Conservation (phyloP, 2,797 vertebrate species). For the Clarias pachynema region DNA sequence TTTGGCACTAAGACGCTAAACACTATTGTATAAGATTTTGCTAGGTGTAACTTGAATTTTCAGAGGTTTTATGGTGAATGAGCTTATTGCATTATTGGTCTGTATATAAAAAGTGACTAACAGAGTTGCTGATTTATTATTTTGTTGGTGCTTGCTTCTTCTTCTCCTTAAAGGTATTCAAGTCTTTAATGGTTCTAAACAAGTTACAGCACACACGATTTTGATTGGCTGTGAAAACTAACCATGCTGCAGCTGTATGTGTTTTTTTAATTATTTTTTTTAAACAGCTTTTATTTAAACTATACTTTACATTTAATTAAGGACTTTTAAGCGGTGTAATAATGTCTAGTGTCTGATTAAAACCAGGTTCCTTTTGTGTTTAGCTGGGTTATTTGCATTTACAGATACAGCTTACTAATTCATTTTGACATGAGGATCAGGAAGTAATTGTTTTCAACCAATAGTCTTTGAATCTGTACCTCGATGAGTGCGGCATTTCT, state of each 20-base stretch:
- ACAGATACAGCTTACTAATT: not conserved
- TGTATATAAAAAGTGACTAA: constrained; percentile 35
- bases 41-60: constrained; percentile 39
- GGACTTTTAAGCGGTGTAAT: constrained; percentile 14
- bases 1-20: constrained; percentile 42
- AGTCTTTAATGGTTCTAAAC: constrained; percentile 27
- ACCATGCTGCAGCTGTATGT: constrained; percentile 23
- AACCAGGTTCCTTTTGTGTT: constrained; percentile 27
- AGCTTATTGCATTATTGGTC: constrained; percentile 15
- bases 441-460: not conserved
- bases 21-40: constrained; percentile 40
- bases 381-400: not conserved
- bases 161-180: constrained; percentile 29
- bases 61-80: constrained; percentile 21
- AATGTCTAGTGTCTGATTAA: not conserved
- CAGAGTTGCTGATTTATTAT: constrained; percentile 35
- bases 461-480: not conserved
- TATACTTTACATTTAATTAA: not conserved
- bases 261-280: constrained; percentile 2
- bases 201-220: constrained; percentile 28
- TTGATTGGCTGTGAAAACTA: constrained; percentile 26
- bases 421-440: not conserved
- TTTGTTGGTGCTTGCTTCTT: constrained; percentile 42
- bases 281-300: constrained; percentile 21
- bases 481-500: constrained; percentile 19